Base-by-base conservation (phyloP, 2,888 invertebrate species). In the Apotomis betuletana region DNA sequence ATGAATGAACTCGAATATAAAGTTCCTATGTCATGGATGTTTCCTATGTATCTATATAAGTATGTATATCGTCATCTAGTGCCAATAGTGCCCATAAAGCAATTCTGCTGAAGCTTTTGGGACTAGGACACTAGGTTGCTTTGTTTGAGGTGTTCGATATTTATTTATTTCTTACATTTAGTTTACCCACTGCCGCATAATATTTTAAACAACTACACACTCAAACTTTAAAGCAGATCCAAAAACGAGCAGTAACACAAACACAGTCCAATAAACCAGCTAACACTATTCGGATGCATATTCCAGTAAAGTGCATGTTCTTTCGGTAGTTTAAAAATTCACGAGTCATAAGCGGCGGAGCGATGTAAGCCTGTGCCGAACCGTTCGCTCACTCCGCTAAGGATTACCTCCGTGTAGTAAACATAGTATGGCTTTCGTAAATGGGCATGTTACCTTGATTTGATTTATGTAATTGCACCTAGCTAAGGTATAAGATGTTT, bases 241-340 rank as follows among this genome's bases (percentile, higher is more conserved):
- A 27, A 27, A 27, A 27, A 27, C 27, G 27, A 27, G 27, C 27
- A 27, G 27, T 27, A 2, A 27, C 44, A 61, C 61, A 63, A 72
- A 57, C 67, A 67, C 71, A 59, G 58, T 59, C 58, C 58, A 63
- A 72, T 72, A 68, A 67, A 67, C 44, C 58, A 67, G 72, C 54
- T 51, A 63, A 49, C 60, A 49, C 13, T 61, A 63, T 59, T 63
- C 67, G 52, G 67, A 57, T 67, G 69, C 57, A 69, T 49, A 58
- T 69, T 44, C 77, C 78, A 27, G 75, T 75, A 75, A 78, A 80
- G 80, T 84, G 83, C 81, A 85, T 78, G 84, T 84, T 84, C 86
- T 86, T 82, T 86, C 82, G 83, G 81, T 77, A 78, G 75, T 84
- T 90, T 89, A 90, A 90, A 89, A 88, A 90, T 90, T 88, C 88